phyloP scores from a whole-genome alignment of 2,113 vertebrate genomes.

The Cebidichthys violaceus region DNA sequence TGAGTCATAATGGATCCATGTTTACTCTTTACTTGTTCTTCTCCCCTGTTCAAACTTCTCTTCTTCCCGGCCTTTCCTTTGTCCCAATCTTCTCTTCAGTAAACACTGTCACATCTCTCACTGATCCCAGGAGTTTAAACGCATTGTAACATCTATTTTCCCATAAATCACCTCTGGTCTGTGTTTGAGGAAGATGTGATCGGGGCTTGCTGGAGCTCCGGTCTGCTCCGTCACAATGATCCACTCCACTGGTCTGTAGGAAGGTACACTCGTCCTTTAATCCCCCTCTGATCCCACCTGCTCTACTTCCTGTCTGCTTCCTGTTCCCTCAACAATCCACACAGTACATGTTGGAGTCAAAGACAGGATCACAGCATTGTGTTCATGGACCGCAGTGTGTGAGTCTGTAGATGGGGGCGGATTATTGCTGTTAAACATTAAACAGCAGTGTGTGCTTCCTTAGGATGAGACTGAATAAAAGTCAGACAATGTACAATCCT shows the following conservation, averaged over 20 bases:
- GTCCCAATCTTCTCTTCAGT: not conserved
- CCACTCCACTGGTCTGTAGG: not conserved
- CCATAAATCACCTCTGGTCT: not conserved
- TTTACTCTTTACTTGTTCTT: not conserved
- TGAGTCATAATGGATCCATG: not conserved
- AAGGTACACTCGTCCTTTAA: not conserved
- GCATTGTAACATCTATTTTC: not conserved
- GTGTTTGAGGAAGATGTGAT: not conserved
- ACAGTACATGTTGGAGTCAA: not conserved
- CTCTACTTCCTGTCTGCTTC: no score
- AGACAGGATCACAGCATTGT: not conserved
- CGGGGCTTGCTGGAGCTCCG: not conserved
- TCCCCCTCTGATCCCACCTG: slow-evolving; percentile 4
- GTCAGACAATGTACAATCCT: not conserved
- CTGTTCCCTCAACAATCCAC: not conserved
- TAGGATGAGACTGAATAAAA: not conserved
- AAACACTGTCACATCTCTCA: not conserved
- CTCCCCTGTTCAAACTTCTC: not conserved
- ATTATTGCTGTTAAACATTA: not conserved
- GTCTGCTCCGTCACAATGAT: not conserved
- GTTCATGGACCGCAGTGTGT: not conserved
- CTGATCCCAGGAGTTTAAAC: not conserved
- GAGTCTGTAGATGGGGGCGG: not conserved
- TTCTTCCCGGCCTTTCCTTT: not conserved
- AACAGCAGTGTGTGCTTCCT: not conserved